These are phyloP conservation scores for Galago senegalensis DNA, from an alignment of 2,797 vertebrate genomes.

Conservation along the genomic window DNA sequence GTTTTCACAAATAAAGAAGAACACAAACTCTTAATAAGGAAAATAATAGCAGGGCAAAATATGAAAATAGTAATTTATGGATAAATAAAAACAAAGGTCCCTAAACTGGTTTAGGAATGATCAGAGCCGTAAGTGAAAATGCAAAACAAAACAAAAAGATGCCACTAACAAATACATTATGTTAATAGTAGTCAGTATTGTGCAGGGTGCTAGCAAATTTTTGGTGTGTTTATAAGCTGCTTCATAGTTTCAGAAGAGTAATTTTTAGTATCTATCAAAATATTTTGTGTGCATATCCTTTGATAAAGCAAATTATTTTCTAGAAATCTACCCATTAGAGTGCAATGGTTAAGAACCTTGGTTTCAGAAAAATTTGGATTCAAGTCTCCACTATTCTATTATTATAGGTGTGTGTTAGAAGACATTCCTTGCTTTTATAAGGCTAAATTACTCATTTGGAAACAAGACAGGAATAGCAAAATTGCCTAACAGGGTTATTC, in stretches of 20 bases:
- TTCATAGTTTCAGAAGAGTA: not conserved
- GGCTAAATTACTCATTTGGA: slow-evolving; percentile 32
- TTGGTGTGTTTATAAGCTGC: not conserved
- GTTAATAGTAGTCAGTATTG: not conserved
- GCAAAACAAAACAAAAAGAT: not conserved
- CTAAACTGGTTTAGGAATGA: not conserved
- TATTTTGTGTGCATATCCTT: not conserved
- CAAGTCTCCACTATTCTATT: not conserved
- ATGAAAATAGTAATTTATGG: not conserved
- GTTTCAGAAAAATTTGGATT: not conserved
- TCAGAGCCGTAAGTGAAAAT: not conserved
- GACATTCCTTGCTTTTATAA: not conserved
- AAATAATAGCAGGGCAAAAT: not conserved
- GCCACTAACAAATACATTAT: not conserved
- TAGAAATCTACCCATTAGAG: not conserved
- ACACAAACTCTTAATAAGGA: not conserved
- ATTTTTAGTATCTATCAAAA: not conserved
- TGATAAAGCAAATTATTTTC: not conserved
- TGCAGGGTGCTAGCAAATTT: not conserved
- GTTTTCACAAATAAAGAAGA: slow-evolving; percentile 5
- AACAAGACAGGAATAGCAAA: slow-evolving; percentile 24
- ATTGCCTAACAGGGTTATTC: not conserved
- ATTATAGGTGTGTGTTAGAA: not conserved
- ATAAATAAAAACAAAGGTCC: not conserved
- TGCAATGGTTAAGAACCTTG: not conserved